Evolutionary conservation across 2,888 invertebrate genomes (phyloP).

Genomic region (Lycophotia porphyrea): DNA sequence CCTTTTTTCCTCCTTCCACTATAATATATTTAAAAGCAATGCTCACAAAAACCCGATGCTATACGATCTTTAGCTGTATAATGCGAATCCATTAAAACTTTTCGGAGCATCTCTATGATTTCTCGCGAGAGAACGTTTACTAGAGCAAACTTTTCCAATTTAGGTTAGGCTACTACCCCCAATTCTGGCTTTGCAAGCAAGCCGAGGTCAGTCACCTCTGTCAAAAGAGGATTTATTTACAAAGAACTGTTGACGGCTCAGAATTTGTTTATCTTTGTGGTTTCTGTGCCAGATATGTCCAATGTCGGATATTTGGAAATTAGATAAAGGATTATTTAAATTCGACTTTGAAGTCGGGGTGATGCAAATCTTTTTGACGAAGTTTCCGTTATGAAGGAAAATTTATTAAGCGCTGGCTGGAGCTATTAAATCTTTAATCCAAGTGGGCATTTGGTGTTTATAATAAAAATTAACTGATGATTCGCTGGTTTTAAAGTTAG

Average conservation of each 20-base stretch:
- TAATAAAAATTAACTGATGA: constrained; percentile 3
- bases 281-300: constrained; percentile 35
- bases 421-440: constrained; percentile 38
- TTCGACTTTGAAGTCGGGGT: constrained; percentile 36
- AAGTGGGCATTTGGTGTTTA: constrained; percentile 22
- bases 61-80: constrained; percentile 40
- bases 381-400: constrained; percentile 41
- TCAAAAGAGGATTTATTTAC: constrained; percentile 68
- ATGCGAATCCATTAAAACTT: constrained; percentile 68
- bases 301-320: constrained; percentile 24
- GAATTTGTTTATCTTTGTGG: constrained; percentile 59
- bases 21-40: constrained; percentile 37
- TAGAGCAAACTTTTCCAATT: constrained; percentile 78
- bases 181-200: constrained; percentile 30
- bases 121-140: constrained; percentile 60
- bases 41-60: constrained; percentile 24
- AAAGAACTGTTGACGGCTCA: constrained; percentile 53
- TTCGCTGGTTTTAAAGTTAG: background rate
- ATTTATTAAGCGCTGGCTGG: constrained; percentile 37
- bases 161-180: constrained; percentile 69
- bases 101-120: constrained; percentile 62
- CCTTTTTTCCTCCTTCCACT: constrained; percentile 9
- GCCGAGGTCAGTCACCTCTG: constrained; percentile 62
- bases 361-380: constrained; percentile 37
- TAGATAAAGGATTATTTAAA: constrained; percentile 48